Percentiles rank a stretch among this genome's conserved stretches.
Conservation (phyloP, 2,797 vertebrate genomes). For the Channallabes apus region DNA sequence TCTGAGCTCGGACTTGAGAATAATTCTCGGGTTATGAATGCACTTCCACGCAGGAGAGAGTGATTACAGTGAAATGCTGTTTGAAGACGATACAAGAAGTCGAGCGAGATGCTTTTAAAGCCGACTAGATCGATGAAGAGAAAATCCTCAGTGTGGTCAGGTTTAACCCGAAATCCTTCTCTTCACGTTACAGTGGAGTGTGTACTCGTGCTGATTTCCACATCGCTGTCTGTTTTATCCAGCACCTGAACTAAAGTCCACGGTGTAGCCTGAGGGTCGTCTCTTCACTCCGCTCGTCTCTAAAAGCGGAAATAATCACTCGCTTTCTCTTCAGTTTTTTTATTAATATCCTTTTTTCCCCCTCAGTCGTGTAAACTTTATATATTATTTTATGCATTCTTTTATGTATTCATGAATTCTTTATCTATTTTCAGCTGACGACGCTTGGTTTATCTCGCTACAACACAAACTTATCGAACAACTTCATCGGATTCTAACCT, state of each 20-base stretch:
- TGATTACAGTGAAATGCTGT: not conserved
- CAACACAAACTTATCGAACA: not conserved
- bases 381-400: not conserved
- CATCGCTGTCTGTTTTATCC: not conserved
- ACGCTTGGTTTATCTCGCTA: too few species aligned
- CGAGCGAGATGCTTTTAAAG: not conserved
- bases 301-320: not conserved
- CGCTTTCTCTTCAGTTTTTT: not conserved
- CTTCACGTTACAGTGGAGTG: not conserved
- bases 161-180: not conserved
- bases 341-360: not conserved
- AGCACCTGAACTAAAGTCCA: not conserved
- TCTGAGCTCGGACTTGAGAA: not conserved
- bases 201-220: not conserved
- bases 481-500: not conserved
- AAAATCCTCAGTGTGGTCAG: too few species aligned
- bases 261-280: not conserved
- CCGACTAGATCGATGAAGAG: not conserved
- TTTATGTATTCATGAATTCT: not conserved
- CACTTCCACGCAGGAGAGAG: not conserved
- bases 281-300: too few species aligned
- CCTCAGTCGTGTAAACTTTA: not conserved
- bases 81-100: not conserved
- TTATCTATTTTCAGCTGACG: not conserved
- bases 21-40: not conserved